Evolutionary conservation across 2,797 vertebrate species (phyloP), one percentile per base, ranked within the genome.

Genomic region (Sebastiscus albofasciatus): DNA sequence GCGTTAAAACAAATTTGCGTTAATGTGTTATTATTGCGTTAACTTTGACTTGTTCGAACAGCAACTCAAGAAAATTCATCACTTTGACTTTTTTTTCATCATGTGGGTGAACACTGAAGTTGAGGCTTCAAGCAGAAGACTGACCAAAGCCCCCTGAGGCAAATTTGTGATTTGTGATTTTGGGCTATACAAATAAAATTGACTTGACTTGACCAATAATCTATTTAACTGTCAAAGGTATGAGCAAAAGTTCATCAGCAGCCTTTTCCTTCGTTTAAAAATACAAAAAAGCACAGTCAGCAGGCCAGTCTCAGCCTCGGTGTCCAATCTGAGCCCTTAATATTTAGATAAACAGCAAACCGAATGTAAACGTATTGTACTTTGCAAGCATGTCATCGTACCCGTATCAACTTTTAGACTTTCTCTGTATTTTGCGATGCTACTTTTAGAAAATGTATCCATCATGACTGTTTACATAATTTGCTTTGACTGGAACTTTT

Each of bases 401-500:
- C 42, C 66, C 70, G 13, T 6, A 33, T 71, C 10, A 54, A 46
- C 56, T 76, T 78, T 60, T 1, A 36, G 14, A 77, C 56, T 77
- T 55, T 29, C 18, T 29, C 7, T 64, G 11, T 36, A 24, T 65
- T 83, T 66, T 62, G 1, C 27, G 16, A 72, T 31, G 27, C 36
- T 70, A 65, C 69, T 89, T 83, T 80, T 52, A 29, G 27, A 81
- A 80, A 80, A 84, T 65, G 22, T 62, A 60, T 74, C 67, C 27
- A 18, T 67, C 80, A 86, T 82, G 81, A 77, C 81, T 87, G 88
- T 87, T 87, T 83, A 81, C 82, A 70, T 83, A 77, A 90, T 90
- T 89, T 88, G 75, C 73, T 88, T 87, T 76, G 64, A 75, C 73
- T 80, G 80, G 72, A 91, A 90, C 83, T 87, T 90, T 84, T 82